Base-by-base conservation (phyloP, 2,888 invertebrate genomes). In the Allolobophora icterica region DNA sequence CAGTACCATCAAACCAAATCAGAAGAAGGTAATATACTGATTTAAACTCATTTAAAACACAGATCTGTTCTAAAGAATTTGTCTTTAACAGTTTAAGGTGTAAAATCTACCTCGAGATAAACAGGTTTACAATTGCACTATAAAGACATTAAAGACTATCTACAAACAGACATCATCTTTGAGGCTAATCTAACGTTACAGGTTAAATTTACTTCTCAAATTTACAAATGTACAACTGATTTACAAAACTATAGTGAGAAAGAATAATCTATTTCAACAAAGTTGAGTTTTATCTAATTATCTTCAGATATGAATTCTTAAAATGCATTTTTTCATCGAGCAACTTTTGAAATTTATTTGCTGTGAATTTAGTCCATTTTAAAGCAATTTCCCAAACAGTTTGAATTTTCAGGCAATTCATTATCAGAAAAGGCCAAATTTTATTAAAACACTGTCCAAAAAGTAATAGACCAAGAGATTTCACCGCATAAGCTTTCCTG, bases 201-300 rank as follows among this genome's bases (percentile, higher is more conserved):
- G 42, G 52, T 52, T 15, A n/a, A 71, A n/a, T 5, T 58, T 30
- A 58, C 58, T 58, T 30, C 30, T 58, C 3, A 58, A 58, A 58
- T 58, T n/a, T 71, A 71, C 71, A 71, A 71, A 71, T 71, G 71
- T n/a, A 71, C 71, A 71, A 71, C 8, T 71, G n/a, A 71, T 71
- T 71, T 71, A 71, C 52, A 24, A 71, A 45, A 30, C 8, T n/a
- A 71, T 71, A n/a, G 8, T 17, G 4, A 30, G n/a, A 71, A 71
- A 71, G 30, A 30, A 71, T 71, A 71, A 71, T 71, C 17, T 11
- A n/a, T 71, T 52, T 52, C 17, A 52, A 52, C 52, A 52, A 52
- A 8, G 17, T 24, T 52, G 0, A 8, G 0, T 4, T 52, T 24
- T 52, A 24, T 24, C 24, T 24, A 19, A 45, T 19, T 45, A 5